Base-by-base conservation (phyloP, 23 tunicate species). In the Halocynthia roretzi region DNA sequence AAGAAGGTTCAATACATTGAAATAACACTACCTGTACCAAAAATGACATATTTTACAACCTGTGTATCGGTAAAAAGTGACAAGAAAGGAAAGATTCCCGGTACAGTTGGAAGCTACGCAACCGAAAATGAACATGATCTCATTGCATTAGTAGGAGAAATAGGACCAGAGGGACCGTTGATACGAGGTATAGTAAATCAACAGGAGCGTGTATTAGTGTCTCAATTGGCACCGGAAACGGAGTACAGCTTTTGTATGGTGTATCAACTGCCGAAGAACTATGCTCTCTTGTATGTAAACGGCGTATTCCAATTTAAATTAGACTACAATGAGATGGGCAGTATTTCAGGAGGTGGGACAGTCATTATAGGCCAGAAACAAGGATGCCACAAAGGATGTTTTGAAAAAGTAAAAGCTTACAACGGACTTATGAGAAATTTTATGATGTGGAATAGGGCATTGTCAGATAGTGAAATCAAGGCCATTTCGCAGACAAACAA, bases 351-450 rank as follows among this genome's bases (percentile, higher is more conserved):
- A 10, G 76, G 76, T 5, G 76, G 76, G 51, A 71, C 49, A 71
- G 51, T 71, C 12, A 71, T 71, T 9, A 71, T 71, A 11, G 76
- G 76, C 0, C 76, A 71, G 48, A 15, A 11, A 22, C 76, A 71
- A 22, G 55, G 76, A 50, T 71, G 76, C 51, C 11, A 10, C 11
- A 54, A 54, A 9, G 76, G 76, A 50, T 71, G 76, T 15, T 71
- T 71, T 15, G 76, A 71, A 8, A 71, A 71, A 52, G 48, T 5
- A 9, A 71, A 71, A 52, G 76, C 76, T 44, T 71, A 20, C 76
- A 71, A 71, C 4, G 76, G 76, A 11, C 5, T 10, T 5, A 71
- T 71, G 8, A 40, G 56, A 71, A 71, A 71, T 49, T 71, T 71
- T 15, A 71, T 10, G 10, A 71, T 71, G 10, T 71, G 76, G 76